Percentiles rank a stretch among this genome's conserved stretches.
These are phyloP conservation scores for Hymenochirus boettgeri DNA, from an alignment of 2,113 vertebrate genomes.

Conservation along the genomic window DNA sequence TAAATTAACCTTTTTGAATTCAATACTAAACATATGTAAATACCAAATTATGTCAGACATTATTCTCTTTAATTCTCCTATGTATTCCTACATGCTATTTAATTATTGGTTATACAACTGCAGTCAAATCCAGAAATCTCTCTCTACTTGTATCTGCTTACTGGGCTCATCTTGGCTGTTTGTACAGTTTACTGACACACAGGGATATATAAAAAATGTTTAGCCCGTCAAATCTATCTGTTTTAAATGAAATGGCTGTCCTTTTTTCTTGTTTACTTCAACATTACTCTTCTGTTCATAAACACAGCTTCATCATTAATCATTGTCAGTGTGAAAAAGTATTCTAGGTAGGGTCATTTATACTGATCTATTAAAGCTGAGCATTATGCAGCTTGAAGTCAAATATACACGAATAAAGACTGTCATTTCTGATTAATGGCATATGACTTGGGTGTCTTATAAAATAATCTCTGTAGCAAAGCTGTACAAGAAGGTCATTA, in stretches of 20 bases:
- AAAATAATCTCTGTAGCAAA: constrained; percentile 65
- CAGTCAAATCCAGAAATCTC: no score
- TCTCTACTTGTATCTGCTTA: no score
- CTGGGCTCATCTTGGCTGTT: background rate
- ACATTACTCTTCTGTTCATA: constrained; percentile 79
- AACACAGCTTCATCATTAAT: constrained; percentile 78
- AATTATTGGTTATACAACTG: no score
- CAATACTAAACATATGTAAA: no score
- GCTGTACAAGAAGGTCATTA: constrained; percentile 72
- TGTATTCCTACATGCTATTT: no score
- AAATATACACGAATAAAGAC: constrained; percentile 85
- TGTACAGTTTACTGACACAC: constrained; percentile 16
- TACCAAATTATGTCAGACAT: no score
- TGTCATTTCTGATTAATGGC: constrained; percentile 87
- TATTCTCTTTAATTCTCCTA: no score
- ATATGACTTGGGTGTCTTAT: constrained; percentile 67
- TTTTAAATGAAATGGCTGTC: constrained; percentile 50
- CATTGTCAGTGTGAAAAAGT: constrained; percentile 86
- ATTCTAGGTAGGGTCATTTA: constrained; percentile 85
- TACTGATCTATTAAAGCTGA: constrained; percentile 83
- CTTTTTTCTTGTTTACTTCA: constrained; percentile 78
- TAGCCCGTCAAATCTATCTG: constrained; percentile 24
- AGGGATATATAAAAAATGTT: constrained; percentile 19
- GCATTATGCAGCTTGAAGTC: constrained; percentile 77
- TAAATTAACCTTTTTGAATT: no score